phyloP scores from a whole-genome alignment of 2,888 invertebrate species.

The Cynaeus angustus region DNA sequence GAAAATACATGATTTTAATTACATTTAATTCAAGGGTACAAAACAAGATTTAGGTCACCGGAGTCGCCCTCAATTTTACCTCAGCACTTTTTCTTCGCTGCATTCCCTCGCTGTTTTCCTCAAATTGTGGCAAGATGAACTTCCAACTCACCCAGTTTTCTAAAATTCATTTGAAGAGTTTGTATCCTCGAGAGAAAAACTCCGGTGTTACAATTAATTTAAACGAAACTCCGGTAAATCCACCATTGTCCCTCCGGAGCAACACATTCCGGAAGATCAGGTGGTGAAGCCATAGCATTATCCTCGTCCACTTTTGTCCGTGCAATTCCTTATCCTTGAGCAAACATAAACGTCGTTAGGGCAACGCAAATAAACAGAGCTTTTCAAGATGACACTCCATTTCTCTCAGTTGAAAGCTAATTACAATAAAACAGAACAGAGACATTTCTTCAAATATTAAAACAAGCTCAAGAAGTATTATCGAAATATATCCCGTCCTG shows the following conservation, averaged over 20 bases:
- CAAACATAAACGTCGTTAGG: slow-evolving; percentile 33
- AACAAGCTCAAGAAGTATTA: slow-evolving; percentile 1
- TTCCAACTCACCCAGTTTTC: too few species aligned
- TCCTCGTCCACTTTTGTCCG: slow-evolving; percentile 23
- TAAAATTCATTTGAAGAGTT: too few species aligned
- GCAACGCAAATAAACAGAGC: slow-evolving; percentile 38
- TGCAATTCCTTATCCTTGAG: slow-evolving; percentile 26
- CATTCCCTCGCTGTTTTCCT: too few species aligned
- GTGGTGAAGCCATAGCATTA: slow-evolving; percentile 41
- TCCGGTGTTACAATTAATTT: slow-evolving; percentile 20
- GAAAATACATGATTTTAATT: too few species aligned
- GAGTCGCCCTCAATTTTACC: too few species aligned
- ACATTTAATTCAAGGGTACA: too few species aligned
- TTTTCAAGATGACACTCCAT: slow-evolving; percentile 38
- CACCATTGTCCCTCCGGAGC: slow-evolving; percentile 26
- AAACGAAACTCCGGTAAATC: slow-evolving; percentile 17
- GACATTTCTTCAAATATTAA: slow-evolving; percentile 10
- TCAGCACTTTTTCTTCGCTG: too few species aligned
- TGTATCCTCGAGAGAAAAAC: slow-evolving; percentile 7
- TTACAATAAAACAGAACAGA: slow-evolving; percentile 32
- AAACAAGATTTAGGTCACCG: too few species aligned
- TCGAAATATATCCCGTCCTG: slow-evolving; percentile 1
- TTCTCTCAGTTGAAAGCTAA: slow-evolving; percentile 33
- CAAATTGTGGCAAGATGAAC: too few species aligned
- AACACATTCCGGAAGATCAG: slow-evolving; percentile 32